A percentile compares a stretch with the other conserved stretches of the same genome.
phyloP scores from a whole-genome alignment of 2,797 vertebrate genomes.

The Microhierax caerulescens region DNA sequence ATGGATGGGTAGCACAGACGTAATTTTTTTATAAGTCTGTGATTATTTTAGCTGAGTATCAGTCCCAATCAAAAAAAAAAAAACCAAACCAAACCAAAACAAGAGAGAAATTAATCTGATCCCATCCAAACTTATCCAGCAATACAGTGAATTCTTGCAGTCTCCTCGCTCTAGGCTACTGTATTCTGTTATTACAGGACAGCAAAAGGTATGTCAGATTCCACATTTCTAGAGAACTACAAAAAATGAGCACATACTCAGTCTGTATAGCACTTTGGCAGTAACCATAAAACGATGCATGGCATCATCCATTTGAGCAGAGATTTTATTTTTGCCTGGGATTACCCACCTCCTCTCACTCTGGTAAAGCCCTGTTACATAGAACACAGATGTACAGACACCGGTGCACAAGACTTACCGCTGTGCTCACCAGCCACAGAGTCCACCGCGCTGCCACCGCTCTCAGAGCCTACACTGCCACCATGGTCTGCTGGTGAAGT shows the following conservation, averaged over 20 bases:
- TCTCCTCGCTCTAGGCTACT: not conserved
- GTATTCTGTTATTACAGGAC: not conserved
- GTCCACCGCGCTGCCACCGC: conserved; percentile 96
- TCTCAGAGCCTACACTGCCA: conserved; percentile 97
- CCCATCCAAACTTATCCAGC: not conserved
- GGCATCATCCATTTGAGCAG: not conserved
- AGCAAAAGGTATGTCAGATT: not conserved
- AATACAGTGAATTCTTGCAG: not conserved
- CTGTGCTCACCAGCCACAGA: conserved; percentile 98
- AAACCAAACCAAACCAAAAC: not conserved
- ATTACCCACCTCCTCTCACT: not conserved
- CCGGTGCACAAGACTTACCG: conserved; percentile 76
- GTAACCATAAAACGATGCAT: not conserved
- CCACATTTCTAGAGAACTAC: not conserved
- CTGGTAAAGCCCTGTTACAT: not conserved
- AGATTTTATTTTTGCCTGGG: not conserved
- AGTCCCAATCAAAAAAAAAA: not conserved
- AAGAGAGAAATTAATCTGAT: not conserved
- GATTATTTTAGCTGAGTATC: not conserved
- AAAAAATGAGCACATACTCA: not conserved
- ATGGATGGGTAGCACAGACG: not conserved
- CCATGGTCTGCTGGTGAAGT: conserved; percentile 98
- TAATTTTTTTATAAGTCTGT: not conserved
- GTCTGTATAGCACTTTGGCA: accelerated
- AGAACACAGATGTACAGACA: not conserved